Evolutionary conservation across 2,797 vertebrate species (phyloP), one percentile per base, ranked within the genome.

Genomic region (Crocodylus rhombifer): DNA sequence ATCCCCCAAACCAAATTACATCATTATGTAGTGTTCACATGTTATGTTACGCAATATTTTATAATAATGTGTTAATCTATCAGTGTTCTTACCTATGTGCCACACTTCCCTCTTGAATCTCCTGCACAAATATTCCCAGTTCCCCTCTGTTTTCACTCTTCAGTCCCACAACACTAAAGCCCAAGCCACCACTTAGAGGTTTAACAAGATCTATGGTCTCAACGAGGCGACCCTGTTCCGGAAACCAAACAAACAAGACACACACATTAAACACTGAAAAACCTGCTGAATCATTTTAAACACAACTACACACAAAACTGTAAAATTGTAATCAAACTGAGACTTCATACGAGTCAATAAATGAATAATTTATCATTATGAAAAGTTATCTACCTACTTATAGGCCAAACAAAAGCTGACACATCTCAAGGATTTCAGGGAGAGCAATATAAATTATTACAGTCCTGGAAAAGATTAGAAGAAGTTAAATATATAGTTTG

Each of bases 61-160:
- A 76, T 15, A 82, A 23, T 23, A 85, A 25, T 23, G 36, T n/a
- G 51, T 8, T 51, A 51, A 51, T 80, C 25, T 26, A 79, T 25
- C 6, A 25, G 8, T 16, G 51, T 21, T 81, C 97, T 93, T 97
- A 99, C 99, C 99, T 98, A 96, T 99, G 96, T n/a, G 99, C 98
- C 80, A 99, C 98, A 63, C 99, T 99, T 92, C 99, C 99, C 3
- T 98, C 97, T 88, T 99, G 99, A 87, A 99, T 99, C 96, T 99
- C 99, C 96, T 99, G 99, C 58, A 99, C 98, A 96, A 99, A 99
- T 97, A 99, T 99, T 81, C 99, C 99, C 26, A 99, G 98, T 91
- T 99, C 99, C 23, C 99, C 99, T 11, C 98, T 98, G 97, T 99
- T 99, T 96, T 99, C 99, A 82, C 99, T 99, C 93, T 99, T 98